Evolutionary conservation across 2,888 invertebrate species (phyloP).

Genomic region (Oegoconia quadripuncta): DNA sequence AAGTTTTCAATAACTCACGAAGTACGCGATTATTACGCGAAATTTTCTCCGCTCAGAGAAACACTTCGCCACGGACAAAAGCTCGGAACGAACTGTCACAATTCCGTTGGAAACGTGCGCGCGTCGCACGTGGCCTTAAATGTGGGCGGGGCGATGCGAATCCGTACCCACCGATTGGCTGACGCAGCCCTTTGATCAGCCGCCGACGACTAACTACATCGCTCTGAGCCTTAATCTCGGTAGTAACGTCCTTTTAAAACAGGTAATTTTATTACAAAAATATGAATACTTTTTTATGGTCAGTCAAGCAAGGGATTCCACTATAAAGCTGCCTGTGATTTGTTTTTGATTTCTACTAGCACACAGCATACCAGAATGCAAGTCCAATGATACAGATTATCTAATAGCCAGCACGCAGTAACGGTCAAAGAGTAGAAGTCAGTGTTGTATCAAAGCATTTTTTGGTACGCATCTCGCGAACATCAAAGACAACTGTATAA

Average conservation of each 20-base stretch:
- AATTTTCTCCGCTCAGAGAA: conserved; percentile 17
- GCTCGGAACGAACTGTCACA: conserved; percentile 56
- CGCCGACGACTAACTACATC: conserved; percentile 75
- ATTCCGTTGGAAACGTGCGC: conserved; percentile 52
- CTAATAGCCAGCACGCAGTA: conserved; percentile 44
- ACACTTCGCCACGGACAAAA: conserved; percentile 26
- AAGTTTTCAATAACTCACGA: conserved; percentile 22
- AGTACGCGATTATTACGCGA: conserved; percentile 34
- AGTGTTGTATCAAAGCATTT: conserved; percentile 50
- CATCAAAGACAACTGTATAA: conserved; percentile 38
- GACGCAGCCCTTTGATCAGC: conserved; percentile 63
- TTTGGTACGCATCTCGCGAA: conserved; percentile 49
- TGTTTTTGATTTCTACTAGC: conserved; percentile 50
- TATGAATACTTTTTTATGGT: conserved; percentile 68
- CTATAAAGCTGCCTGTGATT: conserved; percentile 36
- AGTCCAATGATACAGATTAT: conserved; percentile 67
- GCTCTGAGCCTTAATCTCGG: conserved; percentile 76
- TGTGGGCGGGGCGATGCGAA: conserved; percentile 50
- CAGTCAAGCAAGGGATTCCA: conserved; percentile 55
- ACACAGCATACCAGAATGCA: conserved; percentile 32
- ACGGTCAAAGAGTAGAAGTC: conserved; percentile 61
- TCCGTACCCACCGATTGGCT: conserved; percentile 49
- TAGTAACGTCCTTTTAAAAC: conserved; percentile 78
- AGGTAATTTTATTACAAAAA: conserved; percentile 78
- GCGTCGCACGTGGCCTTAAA: conserved; percentile 71